These are phyloP conservation scores for Rhabdomys pumilio DNA, from an alignment of 2,797 vertebrate genomes.

Conservation along the genomic window DNA sequence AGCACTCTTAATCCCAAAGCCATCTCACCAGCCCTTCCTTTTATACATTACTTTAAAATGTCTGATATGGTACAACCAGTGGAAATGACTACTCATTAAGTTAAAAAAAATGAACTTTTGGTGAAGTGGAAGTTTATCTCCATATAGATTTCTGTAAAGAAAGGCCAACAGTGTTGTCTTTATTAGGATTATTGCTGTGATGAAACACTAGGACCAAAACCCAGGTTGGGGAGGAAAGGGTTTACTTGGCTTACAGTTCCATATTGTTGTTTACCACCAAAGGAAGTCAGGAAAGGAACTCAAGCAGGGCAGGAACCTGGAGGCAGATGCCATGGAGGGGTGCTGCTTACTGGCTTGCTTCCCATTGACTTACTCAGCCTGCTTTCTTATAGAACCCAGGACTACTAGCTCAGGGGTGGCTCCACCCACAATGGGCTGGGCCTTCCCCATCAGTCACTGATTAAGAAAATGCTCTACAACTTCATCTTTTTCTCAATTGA, in stretches of 20 bases:
- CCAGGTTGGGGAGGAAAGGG: background rate
- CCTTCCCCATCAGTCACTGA: background rate
- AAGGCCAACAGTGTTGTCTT: background rate
- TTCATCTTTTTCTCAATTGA: background rate
- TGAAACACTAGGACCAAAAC: background rate
- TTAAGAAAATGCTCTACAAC: background rate
- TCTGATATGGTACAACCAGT: background rate
- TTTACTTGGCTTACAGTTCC: background rate
- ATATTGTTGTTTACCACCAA: background rate
- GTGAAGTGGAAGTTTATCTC: constrained; percentile 38
- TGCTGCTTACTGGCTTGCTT: background rate
- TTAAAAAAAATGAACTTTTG: constrained; percentile 20
- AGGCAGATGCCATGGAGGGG: background rate
- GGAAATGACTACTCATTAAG: constrained; percentile 40
- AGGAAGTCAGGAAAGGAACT: background rate
- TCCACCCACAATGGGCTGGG: background rate
- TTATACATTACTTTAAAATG: constrained; percentile 18
- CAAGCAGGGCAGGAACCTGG: background rate
- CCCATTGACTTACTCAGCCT: background rate
- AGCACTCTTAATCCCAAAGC: background rate
- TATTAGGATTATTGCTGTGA: background rate
- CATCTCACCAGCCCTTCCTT: background rate
- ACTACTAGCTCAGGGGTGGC: background rate
- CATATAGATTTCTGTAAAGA: constrained; percentile 39
- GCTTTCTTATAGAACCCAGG: background rate